Evolutionary conservation across 2,797 vertebrate genomes (phyloP).

Genomic region (Prionace glauca): DNA sequence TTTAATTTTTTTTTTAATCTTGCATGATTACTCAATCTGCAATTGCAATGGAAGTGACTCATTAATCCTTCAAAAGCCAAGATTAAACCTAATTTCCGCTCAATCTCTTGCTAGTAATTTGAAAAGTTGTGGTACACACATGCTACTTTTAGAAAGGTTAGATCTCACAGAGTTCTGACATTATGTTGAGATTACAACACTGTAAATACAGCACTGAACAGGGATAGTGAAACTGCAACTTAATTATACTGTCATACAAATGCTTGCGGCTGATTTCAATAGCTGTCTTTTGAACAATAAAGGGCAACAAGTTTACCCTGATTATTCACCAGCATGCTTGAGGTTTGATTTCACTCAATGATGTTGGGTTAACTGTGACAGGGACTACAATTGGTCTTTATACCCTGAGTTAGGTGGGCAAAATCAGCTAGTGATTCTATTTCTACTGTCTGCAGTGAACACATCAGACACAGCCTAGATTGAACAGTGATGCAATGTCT

Average conservation of each 20-base stretch:
- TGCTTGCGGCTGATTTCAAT: not conserved
- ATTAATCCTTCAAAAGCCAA: not conserved
- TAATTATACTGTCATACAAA: not conserved
- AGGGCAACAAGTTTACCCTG: not conserved
- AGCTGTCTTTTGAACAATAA: not conserved
- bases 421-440: not conserved
- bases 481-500: not conserved
- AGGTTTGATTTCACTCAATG: not conserved
- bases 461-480: not conserved
- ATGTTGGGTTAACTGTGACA: not conserved
- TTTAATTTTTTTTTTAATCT: not conserved
- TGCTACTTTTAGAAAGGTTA: not conserved
- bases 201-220: not conserved
- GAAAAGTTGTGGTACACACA: not conserved
- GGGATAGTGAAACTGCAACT: not conserved
- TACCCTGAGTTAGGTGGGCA: not conserved
- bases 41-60: not conserved
- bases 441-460: not conserved
- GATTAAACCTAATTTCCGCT: not conserved
- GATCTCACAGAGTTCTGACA: not conserved
- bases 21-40: not conserved
- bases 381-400: not conserved
- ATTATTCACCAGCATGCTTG: not conserved
- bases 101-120: constrained; percentile 14
- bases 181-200: not conserved